These are phyloP conservation scores for Rallus limicola DNA, from an alignment of 2,113 vertebrate genomes.

Conservation along the genomic window DNA sequence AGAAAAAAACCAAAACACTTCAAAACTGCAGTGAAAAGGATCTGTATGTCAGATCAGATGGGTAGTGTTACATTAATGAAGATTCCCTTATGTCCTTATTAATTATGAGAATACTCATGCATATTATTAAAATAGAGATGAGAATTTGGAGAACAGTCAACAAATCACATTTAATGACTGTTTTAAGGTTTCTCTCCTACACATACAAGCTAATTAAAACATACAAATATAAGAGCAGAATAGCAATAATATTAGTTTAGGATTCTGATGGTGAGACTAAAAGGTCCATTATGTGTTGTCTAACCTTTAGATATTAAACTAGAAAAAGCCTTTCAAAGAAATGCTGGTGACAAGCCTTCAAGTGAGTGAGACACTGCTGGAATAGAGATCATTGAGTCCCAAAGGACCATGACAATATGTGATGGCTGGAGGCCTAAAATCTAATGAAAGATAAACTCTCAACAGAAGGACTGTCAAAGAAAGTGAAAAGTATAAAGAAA, in stretches of 20 bases:
- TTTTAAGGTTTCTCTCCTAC: slow-evolving; percentile 21
- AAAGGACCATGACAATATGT: background rate
- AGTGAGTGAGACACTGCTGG: slow-evolving; percentile 1
- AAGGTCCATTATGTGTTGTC: background rate
- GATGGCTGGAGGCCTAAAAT: slow-evolving; percentile 30
- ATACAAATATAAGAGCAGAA: background rate
- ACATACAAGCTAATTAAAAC: slow-evolving; percentile 49
- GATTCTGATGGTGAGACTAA: background rate
- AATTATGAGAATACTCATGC: slow-evolving; percentile 21
- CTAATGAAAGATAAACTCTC: slow-evolving; percentile 66
- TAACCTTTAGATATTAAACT: slow-evolving; percentile 60
- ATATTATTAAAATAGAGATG: background rate
- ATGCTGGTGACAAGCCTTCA: background rate
- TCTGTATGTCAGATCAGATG: background rate
- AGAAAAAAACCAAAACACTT: background rate
- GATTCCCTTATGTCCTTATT: background rate
- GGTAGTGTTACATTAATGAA: background rate
- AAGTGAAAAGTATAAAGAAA: background rate
- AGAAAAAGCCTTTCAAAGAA: slow-evolving; percentile 56
- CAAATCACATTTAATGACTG: slow-evolving; percentile 3
- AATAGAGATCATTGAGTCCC: slow-evolving; percentile 49
- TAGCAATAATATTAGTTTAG: background rate
- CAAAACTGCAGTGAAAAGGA: background rate
- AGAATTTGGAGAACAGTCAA: slow-evolving; percentile 27
- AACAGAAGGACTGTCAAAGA: slow-evolving; percentile 18